A percentile compares a stretch with the other conserved stretches of the same genome.
These are phyloP conservation scores for Tortrix viridana DNA, from an alignment of 2,888 invertebrate species.

Conservation along the genomic window DNA sequence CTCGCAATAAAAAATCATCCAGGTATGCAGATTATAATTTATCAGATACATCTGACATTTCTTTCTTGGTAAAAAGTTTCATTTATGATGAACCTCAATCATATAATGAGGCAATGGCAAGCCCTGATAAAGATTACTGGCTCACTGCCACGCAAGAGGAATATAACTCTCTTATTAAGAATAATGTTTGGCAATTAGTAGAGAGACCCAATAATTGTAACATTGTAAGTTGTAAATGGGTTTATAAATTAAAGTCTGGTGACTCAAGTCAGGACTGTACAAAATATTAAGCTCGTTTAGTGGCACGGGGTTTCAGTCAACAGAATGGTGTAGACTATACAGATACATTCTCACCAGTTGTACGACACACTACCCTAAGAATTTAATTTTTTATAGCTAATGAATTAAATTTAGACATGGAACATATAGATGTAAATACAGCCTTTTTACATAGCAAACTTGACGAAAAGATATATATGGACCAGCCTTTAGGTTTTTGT, in stretches of 20 bases:
- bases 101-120: slow-evolving; percentile 11
- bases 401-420: slow-evolving; percentile 27
- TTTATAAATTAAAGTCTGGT: slow-evolving; percentile 3
- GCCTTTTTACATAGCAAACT: slow-evolving; percentile 36
- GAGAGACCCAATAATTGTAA: slow-evolving; percentile 3
- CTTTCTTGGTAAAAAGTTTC: too few relatives aligned
- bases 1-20: neutral
- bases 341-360: slow-evolving; percentile 35
- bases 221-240: slow-evolving; percentile 9
- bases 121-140: neutral
- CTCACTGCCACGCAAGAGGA: slow-evolving; percentile 1
- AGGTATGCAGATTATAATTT: slow-evolving; percentile 1
- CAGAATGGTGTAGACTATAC: slow-evolving; percentile 1
- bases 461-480: slow-evolving; percentile 33
- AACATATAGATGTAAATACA: slow-evolving; percentile 36
- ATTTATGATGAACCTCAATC: slow-evolving; percentile 1
- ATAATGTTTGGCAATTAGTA: slow-evolving; percentile 11
- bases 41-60: neutral
- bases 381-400: slow-evolving; percentile 33
- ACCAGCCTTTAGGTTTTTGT: slow-evolving; percentile 32
- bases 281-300: slow-evolving; percentile 6
- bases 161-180: slow-evolving; percentile 1
- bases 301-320: slow-evolving; percentile 10
- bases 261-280: slow-evolving; percentile 3
- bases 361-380: slow-evolving; percentile 33